These are phyloP conservation scores for Tetraneura akinire DNA, from an alignment of 1,140 invertebrate genomes.

Conservation along the genomic window DNA sequence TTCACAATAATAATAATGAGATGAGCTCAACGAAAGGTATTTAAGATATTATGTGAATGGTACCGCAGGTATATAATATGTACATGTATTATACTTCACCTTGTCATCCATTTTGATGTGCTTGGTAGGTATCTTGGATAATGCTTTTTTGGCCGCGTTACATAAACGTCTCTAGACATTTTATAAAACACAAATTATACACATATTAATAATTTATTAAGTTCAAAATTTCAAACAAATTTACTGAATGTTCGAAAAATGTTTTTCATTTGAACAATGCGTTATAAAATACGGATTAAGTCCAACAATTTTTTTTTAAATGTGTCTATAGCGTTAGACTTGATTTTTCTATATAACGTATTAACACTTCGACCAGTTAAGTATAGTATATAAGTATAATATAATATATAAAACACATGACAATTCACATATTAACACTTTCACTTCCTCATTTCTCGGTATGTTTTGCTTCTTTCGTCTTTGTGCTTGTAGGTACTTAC, in stretches of 20 bases:
- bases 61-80: too few species aligned
- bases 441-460: slow-evolving; percentile 35
- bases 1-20: too few species aligned
- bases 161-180: slow-evolving; percentile 77
- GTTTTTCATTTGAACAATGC: too few species aligned
- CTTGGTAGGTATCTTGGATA: slow-evolving; percentile 86
- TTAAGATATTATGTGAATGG: too few species aligned
- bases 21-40: too few species aligned
- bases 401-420: too few species aligned
- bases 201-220: neutral
- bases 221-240: too few species aligned
- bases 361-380: neutral
- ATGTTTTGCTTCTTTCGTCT: neutral
- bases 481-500: too few species aligned
- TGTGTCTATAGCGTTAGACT: neutral
- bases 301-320: neutral
- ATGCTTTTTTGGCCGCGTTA: slow-evolving; percentile 85
- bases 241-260: too few species aligned
- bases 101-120: slow-evolving; percentile 81
- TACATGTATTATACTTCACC: slow-evolving; percentile 61
- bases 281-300: too few species aligned
- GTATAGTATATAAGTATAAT: neutral
- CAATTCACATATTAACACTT: slow-evolving; percentile 8
- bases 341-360: neutral
- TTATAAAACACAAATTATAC: slow-evolving; percentile 45